Conservation (phyloP, 2,797 vertebrate genomes). For the Decapterus maruadsi region DNA sequence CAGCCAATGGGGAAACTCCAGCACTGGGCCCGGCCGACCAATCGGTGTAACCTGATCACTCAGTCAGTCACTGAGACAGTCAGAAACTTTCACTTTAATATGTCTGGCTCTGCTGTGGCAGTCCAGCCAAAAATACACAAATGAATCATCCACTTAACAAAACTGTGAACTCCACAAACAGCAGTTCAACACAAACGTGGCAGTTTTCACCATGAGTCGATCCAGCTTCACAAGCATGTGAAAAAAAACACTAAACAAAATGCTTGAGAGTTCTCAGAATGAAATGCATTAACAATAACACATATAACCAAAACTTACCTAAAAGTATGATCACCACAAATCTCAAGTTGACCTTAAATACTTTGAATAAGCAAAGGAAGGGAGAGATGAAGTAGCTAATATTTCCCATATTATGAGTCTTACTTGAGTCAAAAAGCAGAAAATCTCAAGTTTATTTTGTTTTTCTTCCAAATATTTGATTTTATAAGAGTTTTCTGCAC, state of each 20-base stretch:
- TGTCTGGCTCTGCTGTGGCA: too few species aligned
- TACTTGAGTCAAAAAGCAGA: neutral
- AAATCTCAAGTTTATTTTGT: neutral
- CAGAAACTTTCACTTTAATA: too few species aligned
- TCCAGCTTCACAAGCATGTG: neutral
- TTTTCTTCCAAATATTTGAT: neutral
- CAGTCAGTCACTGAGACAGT: too few species aligned
- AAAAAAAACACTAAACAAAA: neutral
- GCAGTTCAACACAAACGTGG: neutral
- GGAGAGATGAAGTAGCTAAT: neutral
- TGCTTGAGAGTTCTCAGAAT: neutral
- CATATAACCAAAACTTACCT: too few species aligned
- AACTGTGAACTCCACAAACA: neutral
- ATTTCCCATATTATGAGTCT: neutral
- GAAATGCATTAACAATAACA: neutral
- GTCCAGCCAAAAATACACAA: neutral
- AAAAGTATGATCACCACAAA: neutral
- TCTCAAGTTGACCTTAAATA: neutral
- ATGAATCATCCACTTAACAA: neutral
- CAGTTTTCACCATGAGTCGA: neutral
- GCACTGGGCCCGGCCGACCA: too few species aligned
- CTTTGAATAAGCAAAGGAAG: neutral
- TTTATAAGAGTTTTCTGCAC: neutral
- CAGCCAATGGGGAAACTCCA: too few species aligned
- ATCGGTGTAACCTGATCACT: too few species aligned